Percentiles rank a stretch among this genome's conserved stretches.
Conservation (phyloP, 2,888 invertebrate species). For the Metallyticus violacea region DNA sequence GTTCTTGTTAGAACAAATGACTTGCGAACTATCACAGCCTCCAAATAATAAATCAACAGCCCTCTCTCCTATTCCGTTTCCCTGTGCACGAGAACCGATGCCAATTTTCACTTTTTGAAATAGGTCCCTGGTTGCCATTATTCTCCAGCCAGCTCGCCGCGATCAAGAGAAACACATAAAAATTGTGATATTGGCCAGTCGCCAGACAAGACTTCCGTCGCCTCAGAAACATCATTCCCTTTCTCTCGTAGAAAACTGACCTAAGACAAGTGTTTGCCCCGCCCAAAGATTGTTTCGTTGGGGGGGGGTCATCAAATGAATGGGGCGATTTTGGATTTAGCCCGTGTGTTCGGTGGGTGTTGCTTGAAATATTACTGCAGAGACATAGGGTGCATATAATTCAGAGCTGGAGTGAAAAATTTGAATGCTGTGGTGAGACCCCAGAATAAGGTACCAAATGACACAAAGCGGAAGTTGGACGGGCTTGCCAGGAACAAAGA, state of each 20-base stretch:
- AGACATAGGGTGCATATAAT: not conserved
- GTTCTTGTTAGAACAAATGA: slow-evolving; percentile 2
- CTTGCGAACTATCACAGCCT: not conserved
- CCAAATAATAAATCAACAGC: slow-evolving; percentile 1
- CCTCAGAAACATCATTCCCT: not conserved
- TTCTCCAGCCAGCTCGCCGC: not conserved
- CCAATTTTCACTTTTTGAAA: slow-evolving; percentile 11
- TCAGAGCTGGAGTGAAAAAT: not conserved
- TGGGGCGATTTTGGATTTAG: not conserved
- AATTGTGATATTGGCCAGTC: not conserved
- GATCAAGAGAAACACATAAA: slow-evolving; percentile 1
- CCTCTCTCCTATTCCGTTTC: not conserved
- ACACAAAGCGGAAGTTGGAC: not conserved
- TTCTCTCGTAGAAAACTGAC: not conserved
- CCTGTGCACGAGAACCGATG: not conserved
- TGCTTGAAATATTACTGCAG: not conserved
- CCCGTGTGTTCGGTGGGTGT: not conserved
- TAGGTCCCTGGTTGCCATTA: slow-evolving; percentile 4
- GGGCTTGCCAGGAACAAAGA: too few relatives aligned
- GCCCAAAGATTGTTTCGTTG: not conserved
- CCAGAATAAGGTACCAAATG: not conserved
- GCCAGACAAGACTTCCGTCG: not conserved
- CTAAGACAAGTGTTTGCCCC: not conserved
- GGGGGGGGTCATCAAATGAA: not conserved
- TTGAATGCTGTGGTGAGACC: not conserved